Conservation (phyloP, 2,888 invertebrate species). For the Anarsia innoxiella region DNA sequence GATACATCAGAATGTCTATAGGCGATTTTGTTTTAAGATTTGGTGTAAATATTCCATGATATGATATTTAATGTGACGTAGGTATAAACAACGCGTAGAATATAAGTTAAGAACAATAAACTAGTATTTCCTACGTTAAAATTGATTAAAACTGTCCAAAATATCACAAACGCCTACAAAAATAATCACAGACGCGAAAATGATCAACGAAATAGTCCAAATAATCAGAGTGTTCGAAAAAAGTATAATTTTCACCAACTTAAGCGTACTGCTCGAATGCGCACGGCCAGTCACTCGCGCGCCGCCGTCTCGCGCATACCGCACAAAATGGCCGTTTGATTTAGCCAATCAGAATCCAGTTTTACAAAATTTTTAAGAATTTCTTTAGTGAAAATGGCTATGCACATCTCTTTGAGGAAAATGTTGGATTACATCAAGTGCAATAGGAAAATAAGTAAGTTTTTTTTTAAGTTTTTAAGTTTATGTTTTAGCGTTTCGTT, state of each 20-base stretch:
- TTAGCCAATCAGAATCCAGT: constrained; percentile 17
- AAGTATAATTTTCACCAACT: constrained; percentile 4
- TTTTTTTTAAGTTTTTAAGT: constrained; percentile 8
- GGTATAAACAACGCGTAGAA: too few species aligned
- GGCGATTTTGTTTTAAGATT: too few species aligned
- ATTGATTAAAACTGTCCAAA: too few species aligned
- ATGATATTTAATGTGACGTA: too few species aligned
- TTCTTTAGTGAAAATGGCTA: constrained; percentile 30
- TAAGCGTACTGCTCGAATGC: constrained; percentile 2
- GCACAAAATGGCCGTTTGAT: constrained; percentile 35
- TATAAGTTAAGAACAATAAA: too few species aligned
- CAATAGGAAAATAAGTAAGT: constrained; percentile 47
- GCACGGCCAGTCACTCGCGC: constrained; percentile 41
- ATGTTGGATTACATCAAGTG: constrained; percentile 36
- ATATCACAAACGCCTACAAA: not conserved
- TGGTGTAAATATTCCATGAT: too few species aligned
- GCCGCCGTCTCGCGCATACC: constrained; percentile 36
- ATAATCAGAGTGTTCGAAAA: too few species aligned
- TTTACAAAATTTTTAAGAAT: constrained; percentile 13
- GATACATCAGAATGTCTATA: too few species aligned
- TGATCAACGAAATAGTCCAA: too few species aligned
- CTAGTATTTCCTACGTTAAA: too few species aligned
- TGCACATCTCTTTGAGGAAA: constrained; percentile 29
- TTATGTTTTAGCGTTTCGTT: too few species aligned
- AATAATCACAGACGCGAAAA: not conserved